A percentile compares a stretch with the other conserved stretches of the same genome.
Conservation (phyloP, 1,140 invertebrate species). For the Chionoecetes opilio region DNA sequence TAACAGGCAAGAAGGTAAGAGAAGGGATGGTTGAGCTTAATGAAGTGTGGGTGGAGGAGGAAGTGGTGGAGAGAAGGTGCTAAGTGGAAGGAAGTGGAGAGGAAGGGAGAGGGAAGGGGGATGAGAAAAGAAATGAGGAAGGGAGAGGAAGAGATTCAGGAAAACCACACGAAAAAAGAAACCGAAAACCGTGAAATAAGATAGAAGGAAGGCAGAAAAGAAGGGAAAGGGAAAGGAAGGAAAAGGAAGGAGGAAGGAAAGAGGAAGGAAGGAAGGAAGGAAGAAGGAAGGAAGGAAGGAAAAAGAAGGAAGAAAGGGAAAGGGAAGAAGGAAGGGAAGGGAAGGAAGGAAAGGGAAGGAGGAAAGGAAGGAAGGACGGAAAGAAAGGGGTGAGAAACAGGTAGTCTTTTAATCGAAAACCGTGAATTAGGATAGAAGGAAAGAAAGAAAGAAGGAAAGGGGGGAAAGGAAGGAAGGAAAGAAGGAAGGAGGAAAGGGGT, state of each 20-base stretch:
- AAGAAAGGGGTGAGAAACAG: no score
- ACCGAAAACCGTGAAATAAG: conserved; percentile 28
- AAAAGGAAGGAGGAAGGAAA: background rate
- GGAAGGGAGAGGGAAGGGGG: background rate
- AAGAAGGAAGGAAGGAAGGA: background rate
- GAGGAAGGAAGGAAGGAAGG: background rate
- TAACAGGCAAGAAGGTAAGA: background rate
- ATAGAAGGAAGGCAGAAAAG: background rate
- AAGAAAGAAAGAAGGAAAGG: no score
- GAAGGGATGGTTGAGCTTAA: background rate
- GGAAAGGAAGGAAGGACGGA: no score
- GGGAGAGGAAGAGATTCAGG: background rate
- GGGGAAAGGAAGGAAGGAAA: no score
- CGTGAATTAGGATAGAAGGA: no score
- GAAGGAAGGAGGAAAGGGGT: background rate
- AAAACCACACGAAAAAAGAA: background rate
- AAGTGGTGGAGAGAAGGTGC: background rate
- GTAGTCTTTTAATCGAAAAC: no score
- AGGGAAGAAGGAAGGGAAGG: background rate
- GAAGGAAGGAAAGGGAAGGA: background rate
- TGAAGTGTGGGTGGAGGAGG: background rate
- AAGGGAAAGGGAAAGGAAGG: background rate
- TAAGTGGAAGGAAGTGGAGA: background rate
- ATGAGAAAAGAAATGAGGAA: background rate
- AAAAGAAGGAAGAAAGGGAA: background rate